phyloP scores from a whole-genome alignment of 2,797 vertebrate species.

The Cossypha niveicapilla region DNA sequence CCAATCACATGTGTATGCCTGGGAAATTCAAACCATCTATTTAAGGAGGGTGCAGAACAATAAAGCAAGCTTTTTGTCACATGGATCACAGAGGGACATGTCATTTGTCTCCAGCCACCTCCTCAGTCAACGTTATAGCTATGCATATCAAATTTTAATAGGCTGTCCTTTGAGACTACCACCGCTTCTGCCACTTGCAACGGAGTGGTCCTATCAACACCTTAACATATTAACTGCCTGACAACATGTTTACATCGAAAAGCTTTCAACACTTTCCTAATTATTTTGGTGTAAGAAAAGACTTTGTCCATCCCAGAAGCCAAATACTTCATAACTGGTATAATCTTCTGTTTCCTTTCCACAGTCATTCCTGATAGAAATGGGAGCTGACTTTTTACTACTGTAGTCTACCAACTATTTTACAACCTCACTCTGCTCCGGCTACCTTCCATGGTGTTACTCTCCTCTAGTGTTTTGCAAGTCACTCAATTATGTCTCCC shows the following conservation, averaged over 20 bases:
- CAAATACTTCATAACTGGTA: neutral
- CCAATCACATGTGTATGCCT: too few species aligned
- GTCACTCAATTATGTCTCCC: neutral
- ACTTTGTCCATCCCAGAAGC: neutral
- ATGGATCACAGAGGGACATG: too few species aligned
- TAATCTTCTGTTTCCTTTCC: neutral
- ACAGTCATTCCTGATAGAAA: neutral
- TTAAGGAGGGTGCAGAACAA: too few species aligned
- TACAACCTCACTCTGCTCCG: neutral
- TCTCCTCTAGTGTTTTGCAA: neutral
- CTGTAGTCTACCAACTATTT: neutral
- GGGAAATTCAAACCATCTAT: too few species aligned
- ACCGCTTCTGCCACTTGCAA: neutral
- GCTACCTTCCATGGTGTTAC: neutral
- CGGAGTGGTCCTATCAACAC: neutral
- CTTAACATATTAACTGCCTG: neutral
- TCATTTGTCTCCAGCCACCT: too few species aligned
- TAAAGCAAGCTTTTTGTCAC: too few species aligned
- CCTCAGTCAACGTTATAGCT: too few species aligned
- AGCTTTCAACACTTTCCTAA: neutral
- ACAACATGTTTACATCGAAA: neutral
- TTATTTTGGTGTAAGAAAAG: neutral
- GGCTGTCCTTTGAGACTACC: neutral
- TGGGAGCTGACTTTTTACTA: neutral
- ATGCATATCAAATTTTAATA: fast-evolving